A percentile compares a stretch with the other conserved stretches of the same genome.
Conservation (phyloP, 2,113 vertebrate genomes). For the Calypte anna region DNA sequence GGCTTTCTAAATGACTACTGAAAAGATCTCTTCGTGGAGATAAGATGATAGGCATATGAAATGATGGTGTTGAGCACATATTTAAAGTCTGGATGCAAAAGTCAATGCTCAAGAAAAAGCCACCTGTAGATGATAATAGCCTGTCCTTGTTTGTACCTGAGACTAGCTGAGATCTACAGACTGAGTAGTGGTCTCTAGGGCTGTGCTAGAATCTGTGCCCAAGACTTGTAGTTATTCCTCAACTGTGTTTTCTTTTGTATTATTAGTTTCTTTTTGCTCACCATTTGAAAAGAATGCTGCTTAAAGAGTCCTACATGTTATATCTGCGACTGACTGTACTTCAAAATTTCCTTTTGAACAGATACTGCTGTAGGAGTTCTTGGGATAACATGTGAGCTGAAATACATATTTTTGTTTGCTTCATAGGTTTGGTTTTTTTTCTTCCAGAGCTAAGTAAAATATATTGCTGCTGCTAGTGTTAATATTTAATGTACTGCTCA, state of each 20-base stretch:
- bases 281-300: accelerated
- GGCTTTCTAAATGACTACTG: neutral
- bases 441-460: neutral
- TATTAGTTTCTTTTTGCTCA: neutral
- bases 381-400: neutral
- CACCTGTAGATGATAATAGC: neutral
- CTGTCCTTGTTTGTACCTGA: neutral
- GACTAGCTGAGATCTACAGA: neutral
- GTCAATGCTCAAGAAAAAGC: neutral
- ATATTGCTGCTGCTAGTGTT: neutral
- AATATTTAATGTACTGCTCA: neutral
- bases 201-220: neutral
- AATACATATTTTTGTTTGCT: neutral
- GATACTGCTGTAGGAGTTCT: neutral
- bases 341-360: neutral
- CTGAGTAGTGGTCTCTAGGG: no score
- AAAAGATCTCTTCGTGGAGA: neutral
- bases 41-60: neutral
- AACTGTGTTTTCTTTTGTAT: neutral
- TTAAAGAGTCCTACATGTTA: neutral
- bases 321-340: accelerated
- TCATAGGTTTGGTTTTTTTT: neutral
- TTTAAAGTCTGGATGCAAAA: neutral
- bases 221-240: neutral
- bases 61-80: neutral